Evolutionary conservation across 2,888 invertebrate species (phyloP).

Genomic region (Lagria hirta): DNA sequence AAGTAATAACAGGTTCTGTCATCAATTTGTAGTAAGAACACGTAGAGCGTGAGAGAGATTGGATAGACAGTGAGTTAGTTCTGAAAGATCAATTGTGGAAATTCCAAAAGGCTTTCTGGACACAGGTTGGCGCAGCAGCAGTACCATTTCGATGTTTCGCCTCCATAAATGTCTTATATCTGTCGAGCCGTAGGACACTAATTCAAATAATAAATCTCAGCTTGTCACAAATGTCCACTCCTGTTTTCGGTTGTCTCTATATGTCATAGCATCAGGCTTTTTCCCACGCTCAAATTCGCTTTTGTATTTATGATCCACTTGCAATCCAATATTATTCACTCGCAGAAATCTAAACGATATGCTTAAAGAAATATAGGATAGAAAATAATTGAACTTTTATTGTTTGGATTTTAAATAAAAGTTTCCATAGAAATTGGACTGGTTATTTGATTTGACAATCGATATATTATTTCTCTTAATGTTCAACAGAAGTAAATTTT

Average conservation of each 20-base stretch:
- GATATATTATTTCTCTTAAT: too few relatives aligned
- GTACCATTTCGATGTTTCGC: slow-evolving; percentile 21
- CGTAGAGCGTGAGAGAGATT: slow-evolving; percentile 33
- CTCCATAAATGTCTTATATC: slow-evolving; percentile 27
- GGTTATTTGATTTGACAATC: too few relatives aligned
- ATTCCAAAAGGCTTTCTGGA: slow-evolving; percentile 15
- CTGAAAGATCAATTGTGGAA: slow-evolving; percentile 19
- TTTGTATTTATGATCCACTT: slow-evolving; percentile 23
- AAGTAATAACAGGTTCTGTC: slow-evolving; percentile 28
- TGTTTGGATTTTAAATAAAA: too few relatives aligned
- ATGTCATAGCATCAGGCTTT: slow-evolving; percentile 16
- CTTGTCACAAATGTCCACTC: slow-evolving; percentile 25
- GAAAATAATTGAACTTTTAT: too few relatives aligned
- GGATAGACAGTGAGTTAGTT: slow-evolving; percentile 19
- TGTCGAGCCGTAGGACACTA: slow-evolving; percentile 25
- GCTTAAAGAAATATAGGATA: slow-evolving; percentile 2
- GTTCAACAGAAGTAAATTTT: too few relatives aligned
- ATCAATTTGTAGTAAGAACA: slow-evolving; percentile 38
- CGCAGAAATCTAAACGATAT: slow-evolving; percentile 14
- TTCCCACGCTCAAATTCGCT: slow-evolving; percentile 15
- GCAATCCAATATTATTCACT: slow-evolving; percentile 13
- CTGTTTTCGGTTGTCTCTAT: slow-evolving; percentile 17
- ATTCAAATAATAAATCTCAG: slow-evolving; percentile 31
- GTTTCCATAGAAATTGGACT: too few relatives aligned
- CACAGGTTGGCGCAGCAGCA: slow-evolving; percentile 14